Evolutionary conservation across 2,888 invertebrate species (phyloP).

Genomic region (Pinctada fucata): DNA sequence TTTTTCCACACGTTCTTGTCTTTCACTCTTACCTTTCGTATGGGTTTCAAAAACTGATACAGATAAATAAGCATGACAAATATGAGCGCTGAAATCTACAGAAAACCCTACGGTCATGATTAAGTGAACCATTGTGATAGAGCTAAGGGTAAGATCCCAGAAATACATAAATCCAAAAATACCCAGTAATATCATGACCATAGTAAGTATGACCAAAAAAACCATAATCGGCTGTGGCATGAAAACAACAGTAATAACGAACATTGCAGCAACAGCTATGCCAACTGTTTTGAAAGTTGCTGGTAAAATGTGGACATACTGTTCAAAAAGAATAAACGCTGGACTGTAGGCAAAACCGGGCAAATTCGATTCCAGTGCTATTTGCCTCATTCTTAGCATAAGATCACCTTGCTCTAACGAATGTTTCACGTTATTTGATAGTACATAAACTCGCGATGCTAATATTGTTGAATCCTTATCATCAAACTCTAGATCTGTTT

Average conservation of each 20-base stretch:
- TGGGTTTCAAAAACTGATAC: background rate
- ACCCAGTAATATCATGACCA: conserved; percentile 60
- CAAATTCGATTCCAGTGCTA: conserved; percentile 47
- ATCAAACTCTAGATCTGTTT: conserved; percentile 49
- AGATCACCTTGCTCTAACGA: conserved; percentile 78
- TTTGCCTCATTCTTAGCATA: conserved; percentile 56
- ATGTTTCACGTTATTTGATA: conserved; percentile 92
- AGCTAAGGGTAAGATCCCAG: conserved; percentile 59
- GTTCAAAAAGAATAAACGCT: conserved; percentile 64
- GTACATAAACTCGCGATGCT: conserved; percentile 90
- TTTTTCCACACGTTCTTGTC: conserved; percentile 41
- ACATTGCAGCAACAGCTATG: conserved; percentile 60
- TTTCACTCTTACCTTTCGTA: background rate
- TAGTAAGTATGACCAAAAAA: conserved; percentile 54
- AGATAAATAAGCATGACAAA: conserved; percentile 43
- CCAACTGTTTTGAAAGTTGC: conserved; percentile 63
- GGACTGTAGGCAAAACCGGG: conserved; percentile 53
- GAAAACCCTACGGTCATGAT: conserved; percentile 64
- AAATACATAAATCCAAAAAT: conserved; percentile 64
- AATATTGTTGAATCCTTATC: conserved; percentile 80
- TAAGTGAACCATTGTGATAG: conserved; percentile 61
- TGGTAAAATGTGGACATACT: conserved; percentile 62
- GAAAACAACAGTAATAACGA: conserved; percentile 60
- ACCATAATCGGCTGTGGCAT: conserved; percentile 63
- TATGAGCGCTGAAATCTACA: conserved; percentile 59